Conservation (phyloP, 2,113 vertebrate species). For the Triplophysa dalaica region DNA sequence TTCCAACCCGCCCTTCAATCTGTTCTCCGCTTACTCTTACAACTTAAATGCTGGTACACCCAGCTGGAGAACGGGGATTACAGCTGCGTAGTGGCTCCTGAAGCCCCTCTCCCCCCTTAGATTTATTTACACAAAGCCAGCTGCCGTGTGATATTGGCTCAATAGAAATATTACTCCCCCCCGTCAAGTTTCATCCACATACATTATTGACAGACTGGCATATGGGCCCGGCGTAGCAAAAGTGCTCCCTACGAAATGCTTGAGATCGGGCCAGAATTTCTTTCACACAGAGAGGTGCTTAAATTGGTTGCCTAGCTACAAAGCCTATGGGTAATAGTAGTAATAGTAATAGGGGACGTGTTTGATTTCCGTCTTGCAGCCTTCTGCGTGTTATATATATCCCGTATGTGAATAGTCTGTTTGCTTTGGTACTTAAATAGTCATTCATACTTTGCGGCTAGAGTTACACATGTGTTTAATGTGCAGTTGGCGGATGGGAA, state of each 20-base stretch:
- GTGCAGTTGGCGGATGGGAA: background rate
- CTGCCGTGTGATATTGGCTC: slow-evolving; percentile 51
- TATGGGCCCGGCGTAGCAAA: slow-evolving; percentile 44
- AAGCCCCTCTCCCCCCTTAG: slow-evolving; percentile 15
- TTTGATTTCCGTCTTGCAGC: slow-evolving; percentile 35
- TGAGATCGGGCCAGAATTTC: slow-evolving; percentile 28
- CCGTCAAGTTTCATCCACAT: slow-evolving; percentile 58
- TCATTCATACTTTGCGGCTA: slow-evolving; percentile 22
- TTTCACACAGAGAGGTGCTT: slow-evolving; percentile 39
- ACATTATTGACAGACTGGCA: slow-evolving; percentile 55
- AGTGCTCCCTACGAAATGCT: slow-evolving; percentile 36
- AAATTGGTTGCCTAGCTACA: slow-evolving; percentile 48
- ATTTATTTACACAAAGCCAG: slow-evolving; percentile 54
- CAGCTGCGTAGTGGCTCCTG: slow-evolving; percentile 35
- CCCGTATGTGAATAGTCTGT: background rate
- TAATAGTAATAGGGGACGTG: slow-evolving; percentile 20
- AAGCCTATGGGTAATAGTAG: slow-evolving; percentile 39
- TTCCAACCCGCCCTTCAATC: slow-evolving; percentile 1
- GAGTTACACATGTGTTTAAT: slow-evolving; percentile 12
- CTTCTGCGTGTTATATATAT: slow-evolving; percentile 6
- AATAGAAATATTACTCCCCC: slow-evolving; percentile 54
- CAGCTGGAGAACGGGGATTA: slow-evolving; percentile 37
- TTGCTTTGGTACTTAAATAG: slow-evolving; percentile 14
- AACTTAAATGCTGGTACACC: slow-evolving; percentile 6
- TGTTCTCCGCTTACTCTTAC: slow-evolving; percentile 3